Base-by-base conservation (phyloP, 2,113 vertebrate genomes). In the Podiceps cristatus region DNA sequence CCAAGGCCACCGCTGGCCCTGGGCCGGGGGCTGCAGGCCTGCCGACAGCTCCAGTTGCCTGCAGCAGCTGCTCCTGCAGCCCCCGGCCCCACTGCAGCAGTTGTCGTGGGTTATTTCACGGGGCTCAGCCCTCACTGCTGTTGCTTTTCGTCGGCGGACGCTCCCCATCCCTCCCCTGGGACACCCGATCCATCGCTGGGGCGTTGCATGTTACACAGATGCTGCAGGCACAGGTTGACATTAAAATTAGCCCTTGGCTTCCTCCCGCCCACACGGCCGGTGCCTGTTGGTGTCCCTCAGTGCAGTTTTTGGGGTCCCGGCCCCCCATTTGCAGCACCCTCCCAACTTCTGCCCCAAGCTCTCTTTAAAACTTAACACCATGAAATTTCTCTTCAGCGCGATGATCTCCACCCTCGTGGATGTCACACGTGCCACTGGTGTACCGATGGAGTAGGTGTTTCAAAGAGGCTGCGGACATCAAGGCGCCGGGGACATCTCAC, bases 211-310 rank as follows among this genome's bases (percentile, higher is more conserved):
- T 84, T 82, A 18, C 4, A 1, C 79, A 96, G 66, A 85, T 97
- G 90, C 90, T 9, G 5, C 84, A 17, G 20, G 66, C 96, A 66
- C 58, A 42, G 69, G 62, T 24, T 91, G 76, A 3, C 1, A 8
- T 74, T 96, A 96, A 96, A 94, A 95, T 95, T 94, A 97, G 83
- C 59, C 33, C 47, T 50, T 6, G 37, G 40, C 35, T 74, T 40
- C 78, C 67, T 88, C 40, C 49, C 9, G 13, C 64, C 68, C 1
- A 0, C 3, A 0, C 3, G 8, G 24, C 15, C 0, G 0, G 29
- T 77, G 80, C 37, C 62, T 14, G 25, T 23, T 17, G 27, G 12
- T 10, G 29, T 40, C 25, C 31, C 25, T 7, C 49, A 13, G 2
- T 0, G 13, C 31, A 18, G 69, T 1, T 89, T 90, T n/a, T 28